Conservation (phyloP, 2,888 invertebrate species). For the Trachelus tabidus region DNA sequence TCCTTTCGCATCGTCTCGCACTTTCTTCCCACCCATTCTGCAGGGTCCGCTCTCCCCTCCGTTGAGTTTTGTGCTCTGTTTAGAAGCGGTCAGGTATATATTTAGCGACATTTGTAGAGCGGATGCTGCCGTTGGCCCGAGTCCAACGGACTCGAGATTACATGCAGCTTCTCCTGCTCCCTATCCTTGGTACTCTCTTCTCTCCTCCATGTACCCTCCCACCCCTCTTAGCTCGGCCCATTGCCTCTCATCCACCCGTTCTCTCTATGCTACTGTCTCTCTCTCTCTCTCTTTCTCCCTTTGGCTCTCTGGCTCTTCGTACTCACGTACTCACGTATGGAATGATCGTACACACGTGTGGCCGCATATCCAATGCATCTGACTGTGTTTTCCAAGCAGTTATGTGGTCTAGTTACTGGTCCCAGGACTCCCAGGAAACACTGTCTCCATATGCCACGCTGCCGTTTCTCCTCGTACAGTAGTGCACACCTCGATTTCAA, state of each 20-base stretch:
- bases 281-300: background rate
- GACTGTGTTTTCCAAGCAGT: constrained; percentile 14
- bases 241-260: background rate
- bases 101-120: constrained; percentile 60
- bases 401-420: constrained; percentile 17
- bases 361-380: constrained; percentile 5
- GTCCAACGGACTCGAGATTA: constrained; percentile 41
- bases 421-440: background rate
- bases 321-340: background rate
- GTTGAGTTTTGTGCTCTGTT: constrained; percentile 42
- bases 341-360: constrained; percentile 1
- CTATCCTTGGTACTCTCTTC: background rate
- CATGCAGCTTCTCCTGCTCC: constrained; percentile 1
- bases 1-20: background rate
- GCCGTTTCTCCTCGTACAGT: background rate
- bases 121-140: constrained; percentile 56
- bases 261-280: background rate
- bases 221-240: background rate
- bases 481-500: background rate
- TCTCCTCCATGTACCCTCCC: background rate
- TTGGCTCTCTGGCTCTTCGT: background rate
- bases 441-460: background rate
- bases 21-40: background rate
- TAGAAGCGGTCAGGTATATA: constrained; percentile 50
- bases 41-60: constrained; percentile 22